Evolutionary conservation across 2,113 vertebrate genomes (phyloP).

Genomic region (Spea bombifrons): DNA sequence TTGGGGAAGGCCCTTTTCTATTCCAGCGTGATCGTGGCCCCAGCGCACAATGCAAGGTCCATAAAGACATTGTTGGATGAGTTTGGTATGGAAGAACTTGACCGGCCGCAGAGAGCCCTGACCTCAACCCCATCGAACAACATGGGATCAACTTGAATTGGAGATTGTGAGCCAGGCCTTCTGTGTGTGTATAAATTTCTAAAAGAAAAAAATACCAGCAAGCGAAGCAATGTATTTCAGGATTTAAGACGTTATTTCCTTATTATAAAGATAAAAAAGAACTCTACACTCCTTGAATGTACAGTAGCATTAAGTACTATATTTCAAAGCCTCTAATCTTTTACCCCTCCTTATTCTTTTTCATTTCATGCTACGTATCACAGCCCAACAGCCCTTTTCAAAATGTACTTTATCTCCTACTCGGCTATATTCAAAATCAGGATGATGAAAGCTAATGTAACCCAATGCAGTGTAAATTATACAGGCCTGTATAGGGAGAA

Average conservation of each 20-base stretch:
- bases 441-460: constrained; percentile 58
- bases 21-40: too few relatives aligned
- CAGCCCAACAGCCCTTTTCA: constrained; percentile 25
- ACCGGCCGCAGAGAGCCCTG: too few relatives aligned
- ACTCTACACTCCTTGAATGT: constrained; percentile 26
- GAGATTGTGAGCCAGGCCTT: neutral
- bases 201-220: constrained; percentile 9
- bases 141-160: too few relatives aligned
- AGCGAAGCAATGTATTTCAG: constrained; percentile 23
- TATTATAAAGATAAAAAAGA: constrained; percentile 48
- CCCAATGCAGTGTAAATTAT: constrained; percentile 59
- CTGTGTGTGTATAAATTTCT: neutral
- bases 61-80: too few relatives aligned
- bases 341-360: constrained; percentile 29
- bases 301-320: constrained; percentile 21
- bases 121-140: too few relatives aligned
- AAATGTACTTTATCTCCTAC: constrained; percentile 50
- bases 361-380: constrained; percentile 27
- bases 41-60: too few relatives aligned
- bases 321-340: constrained; percentile 38
- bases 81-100: too few relatives aligned
- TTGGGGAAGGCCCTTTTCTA: too few relatives aligned
- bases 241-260: constrained; percentile 40
- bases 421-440: constrained; percentile 52
- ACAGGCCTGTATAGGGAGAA: constrained; percentile 49